Percentiles rank a stretch among this genome's conserved stretches.
Conservation (phyloP, 1,140 invertebrate species). For the Idris sp. region DNA sequence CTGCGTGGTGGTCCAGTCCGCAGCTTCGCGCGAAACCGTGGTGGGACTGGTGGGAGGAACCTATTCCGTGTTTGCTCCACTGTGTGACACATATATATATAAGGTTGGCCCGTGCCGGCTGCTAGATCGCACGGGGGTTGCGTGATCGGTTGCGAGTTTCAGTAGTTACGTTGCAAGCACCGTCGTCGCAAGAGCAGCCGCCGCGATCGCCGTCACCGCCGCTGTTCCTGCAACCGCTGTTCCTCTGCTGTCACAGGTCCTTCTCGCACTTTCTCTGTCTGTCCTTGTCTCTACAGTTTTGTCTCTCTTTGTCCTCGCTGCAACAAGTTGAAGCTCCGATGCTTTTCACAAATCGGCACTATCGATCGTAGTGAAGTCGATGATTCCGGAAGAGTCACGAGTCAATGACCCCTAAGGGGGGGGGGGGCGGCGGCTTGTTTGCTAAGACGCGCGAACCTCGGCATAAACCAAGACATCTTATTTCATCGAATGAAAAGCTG, state of each 20-base stretch:
- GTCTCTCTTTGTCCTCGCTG: conserved; percentile 2
- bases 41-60: conserved; percentile 69
- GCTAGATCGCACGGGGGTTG: conserved; percentile 46
- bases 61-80: conserved; percentile 53
- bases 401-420: no score
- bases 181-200: conserved; percentile 62
- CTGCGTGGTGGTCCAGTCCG: conserved; percentile 76
- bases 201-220: conserved; percentile 25
- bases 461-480: no score
- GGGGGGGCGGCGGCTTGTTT: no score
- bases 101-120: conserved; percentile 65
- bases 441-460: no score
- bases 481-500: no score
- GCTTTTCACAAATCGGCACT: no score
- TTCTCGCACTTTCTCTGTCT: not conserved
- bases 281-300: not conserved
- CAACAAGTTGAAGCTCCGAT: no score
- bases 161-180: conserved; percentile 69
- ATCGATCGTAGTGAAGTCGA: no score
- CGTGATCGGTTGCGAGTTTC: conserved; percentile 52
- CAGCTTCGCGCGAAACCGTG: conserved; percentile 73
- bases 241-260: conserved; percentile 8
- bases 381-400: no score
- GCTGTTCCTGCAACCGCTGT: conserved; percentile 30
- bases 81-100: no score